A percentile compares a stretch with the other conserved stretches of the same genome.
Conservation (phyloP, 2,888 invertebrate genomes). For the Dryocosmus kuriphilus region DNA sequence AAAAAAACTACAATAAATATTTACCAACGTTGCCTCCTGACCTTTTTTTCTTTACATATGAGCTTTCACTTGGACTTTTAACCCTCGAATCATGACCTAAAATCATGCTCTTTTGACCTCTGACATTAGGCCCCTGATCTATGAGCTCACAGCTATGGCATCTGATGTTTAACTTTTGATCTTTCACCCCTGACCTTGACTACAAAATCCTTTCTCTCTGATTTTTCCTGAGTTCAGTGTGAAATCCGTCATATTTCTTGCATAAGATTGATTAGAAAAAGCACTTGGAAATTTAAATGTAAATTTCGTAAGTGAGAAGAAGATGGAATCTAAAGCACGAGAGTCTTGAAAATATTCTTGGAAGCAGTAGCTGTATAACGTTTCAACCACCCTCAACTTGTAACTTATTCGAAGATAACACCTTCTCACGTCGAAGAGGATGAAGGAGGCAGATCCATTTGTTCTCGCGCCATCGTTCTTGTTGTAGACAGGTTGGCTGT, state of each 20-base stretch:
- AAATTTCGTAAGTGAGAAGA: neutral
- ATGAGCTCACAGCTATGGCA: too few relatives aligned
- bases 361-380: conserved; percentile 3
- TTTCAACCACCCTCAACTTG: conserved; percentile 6
- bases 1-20: too few relatives aligned
- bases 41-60: too few relatives aligned
- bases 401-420: conserved; percentile 43
- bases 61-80: too few relatives aligned
- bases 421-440: conserved; percentile 31
- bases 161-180: too few relatives aligned
- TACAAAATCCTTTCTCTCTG: too few relatives aligned
- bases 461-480: conserved; percentile 39
- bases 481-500: conserved; percentile 31
- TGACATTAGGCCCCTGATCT: too few relatives aligned
- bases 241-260: neutral
- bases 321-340: conserved; percentile 1
- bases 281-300: neutral
- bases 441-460: conserved; percentile 43
- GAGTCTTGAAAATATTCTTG: conserved; percentile 26
- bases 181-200: too few relatives aligned
- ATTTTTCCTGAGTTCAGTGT: too few relatives aligned
- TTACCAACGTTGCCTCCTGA: too few relatives aligned
- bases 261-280: neutral
- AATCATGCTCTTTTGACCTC: too few relatives aligned
- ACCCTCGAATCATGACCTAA: too few relatives aligned